Evolutionary conservation across 2,113 vertebrate species (phyloP).

Genomic region (Perccottus glenii): DNA sequence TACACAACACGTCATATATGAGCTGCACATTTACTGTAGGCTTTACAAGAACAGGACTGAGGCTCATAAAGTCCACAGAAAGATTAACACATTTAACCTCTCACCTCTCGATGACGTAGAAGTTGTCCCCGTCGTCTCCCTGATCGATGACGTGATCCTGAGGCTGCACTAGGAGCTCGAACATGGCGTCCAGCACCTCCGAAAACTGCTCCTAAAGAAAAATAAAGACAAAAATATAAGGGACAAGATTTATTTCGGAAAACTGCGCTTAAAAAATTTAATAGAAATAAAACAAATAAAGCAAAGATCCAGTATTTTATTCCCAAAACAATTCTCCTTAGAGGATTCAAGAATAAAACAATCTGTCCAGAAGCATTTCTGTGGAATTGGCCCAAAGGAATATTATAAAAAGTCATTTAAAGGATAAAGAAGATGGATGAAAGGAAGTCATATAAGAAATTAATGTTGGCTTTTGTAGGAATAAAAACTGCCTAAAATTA

Average conservation of each 20-base stretch:
- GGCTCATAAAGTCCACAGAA: neutral
- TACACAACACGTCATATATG: neutral
- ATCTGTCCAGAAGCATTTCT: neutral
- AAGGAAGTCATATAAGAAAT: too few relatives aligned
- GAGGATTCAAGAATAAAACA: too few relatives aligned
- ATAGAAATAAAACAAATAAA: too few relatives aligned
- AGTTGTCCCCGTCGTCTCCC: constrained; percentile 98
- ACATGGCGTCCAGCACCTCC: constrained; percentile 98
- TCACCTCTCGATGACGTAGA: constrained; percentile 96
- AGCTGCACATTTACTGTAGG: neutral
- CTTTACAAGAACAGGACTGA: neutral
- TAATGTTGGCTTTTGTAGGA: too few relatives aligned
- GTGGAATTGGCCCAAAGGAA: neutral
- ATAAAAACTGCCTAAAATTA: too few relatives aligned
- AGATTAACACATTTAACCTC: neutral
- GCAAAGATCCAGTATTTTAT: too few relatives aligned
- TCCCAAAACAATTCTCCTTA: too few relatives aligned
- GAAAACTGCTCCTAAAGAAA: constrained; percentile 91
- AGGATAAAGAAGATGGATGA: too few relatives aligned
- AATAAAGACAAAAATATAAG: neutral
- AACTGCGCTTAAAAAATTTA: too few relatives aligned
- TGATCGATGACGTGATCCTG: constrained; percentile 97
- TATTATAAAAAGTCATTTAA: too few relatives aligned
- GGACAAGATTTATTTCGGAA: too few relatives aligned
- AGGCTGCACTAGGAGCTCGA: constrained; percentile 90